A percentile compares a stretch with the other conserved stretches of the same genome.
phyloP scores from a whole-genome alignment of 2,888 invertebrate genomes.

The Epirrhoe tristata region DNA sequence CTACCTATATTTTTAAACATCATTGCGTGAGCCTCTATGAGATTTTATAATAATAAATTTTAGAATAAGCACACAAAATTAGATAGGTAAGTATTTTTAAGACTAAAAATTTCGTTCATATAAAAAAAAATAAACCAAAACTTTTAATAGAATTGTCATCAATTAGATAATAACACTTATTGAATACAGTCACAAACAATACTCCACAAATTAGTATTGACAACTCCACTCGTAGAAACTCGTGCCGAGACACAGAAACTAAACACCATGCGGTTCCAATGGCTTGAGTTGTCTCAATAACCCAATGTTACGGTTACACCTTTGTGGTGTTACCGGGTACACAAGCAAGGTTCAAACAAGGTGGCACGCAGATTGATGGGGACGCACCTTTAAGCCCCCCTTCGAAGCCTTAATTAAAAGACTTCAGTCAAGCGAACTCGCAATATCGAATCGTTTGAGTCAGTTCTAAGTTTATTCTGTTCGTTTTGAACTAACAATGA shows the following conservation, averaged over 20 bases:
- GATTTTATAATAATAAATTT: too few species aligned
- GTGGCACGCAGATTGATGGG: conserved; percentile 75
- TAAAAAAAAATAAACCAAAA: too few species aligned
- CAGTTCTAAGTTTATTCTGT: conserved; percentile 56
- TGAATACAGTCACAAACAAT: too few species aligned
- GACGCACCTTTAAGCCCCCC: conserved; percentile 47
- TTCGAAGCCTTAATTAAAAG: conserved; percentile 73
- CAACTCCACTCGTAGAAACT: not conserved
- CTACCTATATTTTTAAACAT: too few species aligned
- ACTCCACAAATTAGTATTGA: not conserved
- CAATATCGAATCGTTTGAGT: conserved; percentile 74
- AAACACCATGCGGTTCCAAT: not conserved
- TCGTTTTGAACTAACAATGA: conserved; percentile 5
- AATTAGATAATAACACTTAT: not conserved
- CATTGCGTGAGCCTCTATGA: too few species aligned
- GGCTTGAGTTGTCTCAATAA: conserved; percentile 21
- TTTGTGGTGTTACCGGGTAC: conserved; percentile 48
- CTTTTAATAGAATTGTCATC: too few species aligned
- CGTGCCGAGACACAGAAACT: not conserved
- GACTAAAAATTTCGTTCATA: too few species aligned
- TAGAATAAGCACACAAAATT: too few species aligned
- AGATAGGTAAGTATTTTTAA: too few species aligned
- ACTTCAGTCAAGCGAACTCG: conserved; percentile 78
- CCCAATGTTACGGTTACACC: conserved; percentile 35
- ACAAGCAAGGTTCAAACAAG: conserved; percentile 68